Percentiles rank a stretch among this genome's conserved stretches.
Conservation (phyloP, 2,888 invertebrate genomes). For the Cantharis rustica region DNA sequence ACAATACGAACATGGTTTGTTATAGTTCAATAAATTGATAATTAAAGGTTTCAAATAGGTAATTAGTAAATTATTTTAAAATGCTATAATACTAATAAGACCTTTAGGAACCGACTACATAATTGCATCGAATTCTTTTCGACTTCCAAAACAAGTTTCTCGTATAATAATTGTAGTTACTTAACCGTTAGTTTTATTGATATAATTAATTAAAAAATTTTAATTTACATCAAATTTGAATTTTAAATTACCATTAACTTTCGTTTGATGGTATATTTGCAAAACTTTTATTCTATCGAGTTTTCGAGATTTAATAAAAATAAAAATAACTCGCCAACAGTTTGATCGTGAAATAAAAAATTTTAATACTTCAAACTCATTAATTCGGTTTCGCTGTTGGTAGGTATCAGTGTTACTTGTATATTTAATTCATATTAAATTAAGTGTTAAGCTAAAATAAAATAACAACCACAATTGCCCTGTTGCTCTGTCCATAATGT, state of each 20-base stretch:
- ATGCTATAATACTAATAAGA: background rate
- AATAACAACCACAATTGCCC: background rate
- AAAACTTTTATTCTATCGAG: background rate
- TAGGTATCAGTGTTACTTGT: background rate
- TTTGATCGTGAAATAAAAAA: background rate
- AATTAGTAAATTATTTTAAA: background rate
- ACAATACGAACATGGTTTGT: background rate
- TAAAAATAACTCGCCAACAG: background rate
- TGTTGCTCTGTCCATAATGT: background rate
- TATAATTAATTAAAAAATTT: background rate
- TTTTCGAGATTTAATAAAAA: background rate
- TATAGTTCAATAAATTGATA: background rate
- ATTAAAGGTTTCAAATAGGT: background rate
- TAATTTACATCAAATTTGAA: background rate
- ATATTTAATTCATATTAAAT: background rate
- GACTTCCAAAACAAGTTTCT: background rate
- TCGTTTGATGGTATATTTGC: background rate
- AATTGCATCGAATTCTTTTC: background rate
- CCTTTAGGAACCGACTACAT: background rate
- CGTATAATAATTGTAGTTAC: background rate
- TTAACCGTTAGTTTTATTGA: background rate
- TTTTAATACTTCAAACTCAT: background rate
- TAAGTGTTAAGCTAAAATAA: background rate
- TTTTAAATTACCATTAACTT: background rate
- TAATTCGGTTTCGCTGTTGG: background rate